Conservation (phyloP, 2,797 vertebrate genomes). For the Siniperca obscura region DNA sequence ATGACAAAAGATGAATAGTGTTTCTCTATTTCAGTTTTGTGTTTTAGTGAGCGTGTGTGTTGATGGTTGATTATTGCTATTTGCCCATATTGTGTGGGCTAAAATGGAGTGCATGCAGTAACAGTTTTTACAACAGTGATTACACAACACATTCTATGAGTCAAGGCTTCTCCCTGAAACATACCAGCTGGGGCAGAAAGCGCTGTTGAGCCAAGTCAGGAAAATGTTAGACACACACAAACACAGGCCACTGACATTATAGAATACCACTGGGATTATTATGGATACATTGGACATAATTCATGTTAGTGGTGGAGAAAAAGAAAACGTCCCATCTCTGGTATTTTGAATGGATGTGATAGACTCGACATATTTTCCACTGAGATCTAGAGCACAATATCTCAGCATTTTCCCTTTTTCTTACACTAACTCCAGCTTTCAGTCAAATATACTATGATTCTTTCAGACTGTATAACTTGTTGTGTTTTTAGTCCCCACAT, state of each 20-base stretch:
- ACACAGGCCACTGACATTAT: conserved; percentile 37
- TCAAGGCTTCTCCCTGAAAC: conserved; percentile 54
- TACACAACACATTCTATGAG: conserved; percentile 66
- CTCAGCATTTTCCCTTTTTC: conserved; percentile 19
- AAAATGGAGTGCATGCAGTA: conserved; percentile 34
- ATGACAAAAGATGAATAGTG: conserved; percentile 8
- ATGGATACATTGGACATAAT: conserved; percentile 25
- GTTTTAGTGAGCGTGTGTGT: conserved; percentile 32
- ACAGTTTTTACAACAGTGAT: conserved; percentile 63
- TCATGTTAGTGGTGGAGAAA: conserved; percentile 37
- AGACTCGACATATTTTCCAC: conserved; percentile 51
- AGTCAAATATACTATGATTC: conserved; percentile 51
- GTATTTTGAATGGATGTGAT: conserved; percentile 41
- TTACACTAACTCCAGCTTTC: conserved; percentile 18
- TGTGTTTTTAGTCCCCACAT: conserved; percentile 86
- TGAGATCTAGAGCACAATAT: conserved; percentile 30
- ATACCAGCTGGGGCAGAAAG: conserved; percentile 46
- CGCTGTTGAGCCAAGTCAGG: conserved; percentile 43
- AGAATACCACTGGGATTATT: conserved; percentile 31
- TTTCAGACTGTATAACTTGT: conserved; percentile 77
- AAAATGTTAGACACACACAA: conserved; percentile 45
- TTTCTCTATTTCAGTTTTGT: conserved; percentile 29
- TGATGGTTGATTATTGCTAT: conserved; percentile 26
- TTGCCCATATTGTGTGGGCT: conserved; percentile 37
- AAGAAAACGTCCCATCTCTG: conserved; percentile 39